phyloP scores from a whole-genome alignment of 2,797 vertebrate genomes.

The Gallinago stenura region DNA sequence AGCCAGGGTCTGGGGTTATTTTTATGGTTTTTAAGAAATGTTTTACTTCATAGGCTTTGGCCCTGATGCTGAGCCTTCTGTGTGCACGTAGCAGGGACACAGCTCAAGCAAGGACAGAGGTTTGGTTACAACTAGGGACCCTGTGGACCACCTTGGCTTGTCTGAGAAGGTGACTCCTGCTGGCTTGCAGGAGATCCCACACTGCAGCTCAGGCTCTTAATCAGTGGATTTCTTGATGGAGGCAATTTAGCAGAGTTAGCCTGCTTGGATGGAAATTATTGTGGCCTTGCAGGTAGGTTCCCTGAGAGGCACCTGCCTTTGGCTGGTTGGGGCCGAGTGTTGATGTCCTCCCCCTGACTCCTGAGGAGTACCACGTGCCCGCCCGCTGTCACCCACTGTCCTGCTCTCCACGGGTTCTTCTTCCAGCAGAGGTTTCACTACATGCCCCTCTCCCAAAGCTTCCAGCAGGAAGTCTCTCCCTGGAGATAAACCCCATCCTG shows the following conservation, averaged over 20 bases:
- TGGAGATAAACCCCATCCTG: neutral
- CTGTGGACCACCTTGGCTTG: neutral
- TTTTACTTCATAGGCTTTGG: neutral
- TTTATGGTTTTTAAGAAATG: neutral
- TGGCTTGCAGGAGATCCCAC: neutral
- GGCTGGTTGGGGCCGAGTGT: neutral
- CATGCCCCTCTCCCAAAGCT: accelerated
- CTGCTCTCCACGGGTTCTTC: neutral
- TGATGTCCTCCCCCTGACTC: accelerated
- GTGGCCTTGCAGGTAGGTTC: neutral
- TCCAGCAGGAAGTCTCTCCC: no score
- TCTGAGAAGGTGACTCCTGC: neutral
- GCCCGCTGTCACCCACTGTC: neutral
- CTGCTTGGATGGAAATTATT: neutral
- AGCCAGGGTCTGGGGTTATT: neutral
- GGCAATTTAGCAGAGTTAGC: neutral
- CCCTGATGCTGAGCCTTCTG: neutral
- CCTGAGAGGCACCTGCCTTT: neutral
- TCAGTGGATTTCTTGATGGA: neutral
- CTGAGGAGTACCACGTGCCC: accelerated
- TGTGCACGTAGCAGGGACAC: neutral
- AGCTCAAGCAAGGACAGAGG: neutral
- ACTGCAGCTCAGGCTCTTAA: neutral
- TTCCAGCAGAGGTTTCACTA: neutral
- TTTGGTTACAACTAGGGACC: neutral